Percentiles rank a stretch among this genome's conserved stretches.
Evolutionary conservation across 1,140 invertebrate genomes (phyloP).

Genomic region (Trypoxylus dichotomus): DNA sequence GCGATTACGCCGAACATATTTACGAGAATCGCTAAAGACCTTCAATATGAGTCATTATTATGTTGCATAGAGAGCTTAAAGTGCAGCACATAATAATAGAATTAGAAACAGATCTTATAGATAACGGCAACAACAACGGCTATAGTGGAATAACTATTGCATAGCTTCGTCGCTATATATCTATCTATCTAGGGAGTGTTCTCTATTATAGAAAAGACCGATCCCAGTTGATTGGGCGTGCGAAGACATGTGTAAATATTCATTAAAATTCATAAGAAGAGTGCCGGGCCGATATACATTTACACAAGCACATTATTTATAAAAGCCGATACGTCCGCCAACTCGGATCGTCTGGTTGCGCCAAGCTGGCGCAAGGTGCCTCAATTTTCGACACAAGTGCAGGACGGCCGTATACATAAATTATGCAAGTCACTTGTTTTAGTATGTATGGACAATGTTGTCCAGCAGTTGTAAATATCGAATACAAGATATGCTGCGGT

Average conservation of each 20-base stretch:
- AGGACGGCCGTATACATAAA: neutral
- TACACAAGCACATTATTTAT: neutral
- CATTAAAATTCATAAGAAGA: constrained; percentile 24
- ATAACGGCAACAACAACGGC: constrained; percentile 12
- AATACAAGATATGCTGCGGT: no score
- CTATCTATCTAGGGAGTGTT: constrained; percentile 25
- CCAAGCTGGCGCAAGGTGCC: neutral
- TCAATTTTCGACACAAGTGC: constrained; percentile 20
- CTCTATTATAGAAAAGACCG: constrained; percentile 21
- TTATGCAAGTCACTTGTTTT: constrained; percentile 10
- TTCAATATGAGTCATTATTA: neutral
- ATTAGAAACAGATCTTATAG: constrained; percentile 20
- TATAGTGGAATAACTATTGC: neutral
- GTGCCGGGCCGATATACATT: neutral
- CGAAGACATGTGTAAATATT: constrained; percentile 25
- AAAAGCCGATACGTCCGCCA: neutral
- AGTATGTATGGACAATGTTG: no score
- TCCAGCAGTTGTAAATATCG: no score
- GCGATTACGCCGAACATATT: constrained; percentile 11
- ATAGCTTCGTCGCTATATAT: neutral
- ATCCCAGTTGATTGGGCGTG: constrained; percentile 16
- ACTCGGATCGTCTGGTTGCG: neutral
- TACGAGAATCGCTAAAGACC: constrained; percentile 16
- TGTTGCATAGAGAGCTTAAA: neutral
- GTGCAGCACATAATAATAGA: constrained; percentile 19